Base-by-base conservation (phyloP, 2,797 vertebrate genomes). In the Helostoma temminkii region DNA sequence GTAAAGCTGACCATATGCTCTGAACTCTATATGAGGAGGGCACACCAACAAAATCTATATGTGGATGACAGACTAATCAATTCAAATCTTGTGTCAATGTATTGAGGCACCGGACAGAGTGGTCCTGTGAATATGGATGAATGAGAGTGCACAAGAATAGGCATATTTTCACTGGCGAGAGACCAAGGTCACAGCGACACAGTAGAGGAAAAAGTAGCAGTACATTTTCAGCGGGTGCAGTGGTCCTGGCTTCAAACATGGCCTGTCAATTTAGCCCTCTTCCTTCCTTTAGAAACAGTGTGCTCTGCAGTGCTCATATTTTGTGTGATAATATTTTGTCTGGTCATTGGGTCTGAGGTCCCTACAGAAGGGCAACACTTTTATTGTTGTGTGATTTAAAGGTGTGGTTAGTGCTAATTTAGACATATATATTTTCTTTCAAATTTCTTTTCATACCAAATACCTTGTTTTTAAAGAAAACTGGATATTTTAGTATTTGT, bases 1-100 rank as follows among this genome's bases (percentile, higher is more conserved):
- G 36, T 18, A n/a, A 18, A 28, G 71, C 24, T 47, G 36, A 73
- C 28, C 60, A 52, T 61, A 28, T 45, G n/a, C 21, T 71, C 12
- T 61, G 50, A 82, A 16, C 42, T 76, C 14, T 15, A 11, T 14
- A n/a, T 48, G 26, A 8, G 19, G 46, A 43, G 22, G 19, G 32
- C 34, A 49, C 32, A 16, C 22, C 10, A 18, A 19, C 11, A 37
- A 15, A 49, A 25, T 57, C 19, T 22, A 18, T 52, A 37, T 32
- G 11, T 16, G 32, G 43, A 39, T 32, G 15, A 28, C 10, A 55
- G 56, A 62, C 58, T 11, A 16, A 42, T 52, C 67, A 50, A 15
- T 22, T 28, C 32, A 34, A 30, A 30, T 30, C 8, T 21, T 41
- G 32, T 57, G 46, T 57, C 3, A 28, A 3, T 46, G 50, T 9